Percentiles rank a stretch among this genome's conserved stretches.
Evolutionary conservation across 2,113 vertebrate species (phyloP).

Genomic region (Eulemur rufifrons): DNA sequence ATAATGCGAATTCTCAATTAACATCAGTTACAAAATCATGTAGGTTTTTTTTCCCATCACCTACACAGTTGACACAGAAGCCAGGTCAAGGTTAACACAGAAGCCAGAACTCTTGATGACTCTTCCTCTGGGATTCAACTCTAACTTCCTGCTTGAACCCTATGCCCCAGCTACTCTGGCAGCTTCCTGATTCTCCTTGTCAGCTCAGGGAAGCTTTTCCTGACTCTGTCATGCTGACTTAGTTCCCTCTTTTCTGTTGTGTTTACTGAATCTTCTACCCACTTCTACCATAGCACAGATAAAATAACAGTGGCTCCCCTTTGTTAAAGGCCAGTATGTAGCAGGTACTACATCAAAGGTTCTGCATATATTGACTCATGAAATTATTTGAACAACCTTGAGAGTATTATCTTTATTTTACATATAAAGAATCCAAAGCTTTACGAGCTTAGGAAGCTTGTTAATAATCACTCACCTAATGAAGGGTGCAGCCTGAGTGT

Average conservation of each 20-base stretch:
- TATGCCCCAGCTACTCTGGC: fast-evolving
- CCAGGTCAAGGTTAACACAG: neutral
- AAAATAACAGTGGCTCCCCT: neutral
- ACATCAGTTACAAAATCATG: neutral
- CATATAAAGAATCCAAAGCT: neutral
- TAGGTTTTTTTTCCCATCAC: too few relatives aligned
- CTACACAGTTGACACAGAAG: fast-evolving
- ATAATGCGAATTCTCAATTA: neutral
- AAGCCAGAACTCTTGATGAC: too few relatives aligned
- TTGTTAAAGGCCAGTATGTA: neutral
- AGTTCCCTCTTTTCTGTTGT: neutral
- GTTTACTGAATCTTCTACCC: neutral
- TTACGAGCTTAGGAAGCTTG: neutral
- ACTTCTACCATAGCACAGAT: neutral
- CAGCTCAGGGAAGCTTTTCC: too few relatives aligned
- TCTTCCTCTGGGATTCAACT: neutral
- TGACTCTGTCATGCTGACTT: neutral
- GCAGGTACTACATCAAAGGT: neutral
- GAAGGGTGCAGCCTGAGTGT: neutral
- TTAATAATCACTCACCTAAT: neutral
- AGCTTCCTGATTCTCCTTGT: too few relatives aligned
- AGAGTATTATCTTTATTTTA: neutral
- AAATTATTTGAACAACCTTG: neutral
- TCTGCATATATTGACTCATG: neutral
- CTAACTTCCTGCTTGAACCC: neutral